These are phyloP conservation scores for Momotus momota DNA, from an alignment of 2,797 vertebrate species.

Conservation along the genomic window DNA sequence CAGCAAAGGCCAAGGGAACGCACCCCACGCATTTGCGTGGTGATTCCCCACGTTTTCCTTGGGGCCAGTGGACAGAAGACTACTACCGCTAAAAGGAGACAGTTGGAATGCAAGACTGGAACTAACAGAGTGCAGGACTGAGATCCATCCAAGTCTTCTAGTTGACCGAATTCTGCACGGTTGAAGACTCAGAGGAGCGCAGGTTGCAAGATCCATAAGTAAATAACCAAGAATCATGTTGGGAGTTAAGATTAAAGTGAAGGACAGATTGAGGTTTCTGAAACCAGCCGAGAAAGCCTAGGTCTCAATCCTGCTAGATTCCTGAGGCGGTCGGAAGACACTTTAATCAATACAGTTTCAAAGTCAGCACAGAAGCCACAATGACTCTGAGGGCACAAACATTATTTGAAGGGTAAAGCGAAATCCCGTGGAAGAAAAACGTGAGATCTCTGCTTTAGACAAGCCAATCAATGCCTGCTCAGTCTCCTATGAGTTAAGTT, in stretches of 20 bases:
- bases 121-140: neutral
- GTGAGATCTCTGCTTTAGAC: slow-evolving; percentile 6
- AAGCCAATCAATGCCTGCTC: slow-evolving; percentile 44
- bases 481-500: slow-evolving; percentile 51
- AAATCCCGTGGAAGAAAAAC: slow-evolving; percentile 23
- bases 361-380: slow-evolving; percentile 51
- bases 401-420: slow-evolving; percentile 28
- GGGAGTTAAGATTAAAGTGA: slow-evolving; percentile 6
- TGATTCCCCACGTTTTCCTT: neutral
- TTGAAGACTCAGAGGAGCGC: neutral
- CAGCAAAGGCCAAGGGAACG: neutral
- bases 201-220: neutral
- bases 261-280: slow-evolving; percentile 35
- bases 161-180: neutral
- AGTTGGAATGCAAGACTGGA: neutral
- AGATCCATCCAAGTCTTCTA: neutral
- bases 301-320: slow-evolving; percentile 26
- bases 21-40: neutral
- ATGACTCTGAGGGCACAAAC: slow-evolving; percentile 53
- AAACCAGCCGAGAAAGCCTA: slow-evolving; percentile 5
- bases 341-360: slow-evolving; percentile 69
- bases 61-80: neutral
- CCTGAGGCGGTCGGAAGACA: slow-evolving; percentile 11
- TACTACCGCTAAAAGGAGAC: neutral
- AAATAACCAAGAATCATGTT: neutral